Percentiles rank a stretch among this genome's conserved stretches.
Evolutionary conservation across 2,113 vertebrate genomes (phyloP).

Genomic region (Lanius collurio): DNA sequence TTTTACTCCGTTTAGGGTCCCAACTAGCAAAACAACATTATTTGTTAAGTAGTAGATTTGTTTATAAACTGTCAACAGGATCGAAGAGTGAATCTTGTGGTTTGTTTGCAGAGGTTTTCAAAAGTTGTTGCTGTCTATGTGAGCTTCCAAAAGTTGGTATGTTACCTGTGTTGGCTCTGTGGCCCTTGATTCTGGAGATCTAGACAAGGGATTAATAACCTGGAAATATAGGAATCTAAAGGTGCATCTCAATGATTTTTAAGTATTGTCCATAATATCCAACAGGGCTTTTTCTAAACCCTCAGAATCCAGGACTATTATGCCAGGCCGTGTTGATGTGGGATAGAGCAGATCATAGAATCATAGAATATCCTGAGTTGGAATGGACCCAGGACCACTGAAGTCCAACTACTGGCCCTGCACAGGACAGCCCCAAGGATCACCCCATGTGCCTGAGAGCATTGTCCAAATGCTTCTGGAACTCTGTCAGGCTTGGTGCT

Average conservation of each 20-base stretch:
- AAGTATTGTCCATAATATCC: not conserved
- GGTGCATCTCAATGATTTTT: not conserved
- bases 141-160: not conserved
- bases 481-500: not conserved
- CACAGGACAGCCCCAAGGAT: not conserved
- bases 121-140: not conserved
- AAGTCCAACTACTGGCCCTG: not conserved
- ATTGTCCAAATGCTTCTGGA: not conserved
- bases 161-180: not conserved
- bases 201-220: not conserved
- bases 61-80: not conserved
- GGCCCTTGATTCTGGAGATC: not conserved
- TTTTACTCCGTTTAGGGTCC: not conserved
- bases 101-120: not conserved
- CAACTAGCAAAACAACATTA: not conserved
- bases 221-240: not conserved
- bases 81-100: not conserved
- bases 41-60: not conserved
- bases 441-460: not conserved
- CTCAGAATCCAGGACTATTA: not conserved
- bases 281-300: not conserved
- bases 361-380: not conserved
- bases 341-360: not conserved
- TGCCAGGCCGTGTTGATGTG: not conserved
- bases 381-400: not conserved